phyloP scores from a whole-genome alignment of 1,140 invertebrate species.

The Coelopa frigida region DNA sequence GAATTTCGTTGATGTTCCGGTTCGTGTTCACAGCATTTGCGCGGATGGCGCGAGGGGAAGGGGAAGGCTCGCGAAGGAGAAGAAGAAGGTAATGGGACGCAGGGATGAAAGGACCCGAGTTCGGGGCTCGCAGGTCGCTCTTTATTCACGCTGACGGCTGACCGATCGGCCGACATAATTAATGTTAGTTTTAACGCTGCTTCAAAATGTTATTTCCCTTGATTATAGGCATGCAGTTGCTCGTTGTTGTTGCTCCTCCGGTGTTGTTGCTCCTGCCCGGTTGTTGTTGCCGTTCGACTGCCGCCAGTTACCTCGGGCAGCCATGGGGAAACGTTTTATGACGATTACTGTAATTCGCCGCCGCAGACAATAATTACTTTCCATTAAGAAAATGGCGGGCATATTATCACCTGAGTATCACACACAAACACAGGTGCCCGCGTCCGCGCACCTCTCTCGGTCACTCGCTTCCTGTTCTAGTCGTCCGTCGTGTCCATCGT shows the following conservation, averaged over 20 bases:
- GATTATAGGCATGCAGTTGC: conserved; percentile 33
- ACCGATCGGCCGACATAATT: conserved; percentile 33
- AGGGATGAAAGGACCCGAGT: too few relatives aligned
- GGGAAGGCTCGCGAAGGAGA: too few relatives aligned
- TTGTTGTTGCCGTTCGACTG: conserved; percentile 13
- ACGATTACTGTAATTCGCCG: conserved; percentile 45
- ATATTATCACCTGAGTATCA: conserved; percentile 46
- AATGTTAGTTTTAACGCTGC: conserved; percentile 45
- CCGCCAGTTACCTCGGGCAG: conserved; percentile 34
- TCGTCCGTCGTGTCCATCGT: too few relatives aligned
- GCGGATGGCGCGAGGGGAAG: too few relatives aligned
- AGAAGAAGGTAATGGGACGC: too few relatives aligned
- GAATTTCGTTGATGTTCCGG: too few relatives aligned
- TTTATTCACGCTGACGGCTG: conserved; percentile 9
- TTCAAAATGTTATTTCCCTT: conserved; percentile 45
- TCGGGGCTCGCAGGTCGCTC: too few relatives aligned
- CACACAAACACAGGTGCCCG: conserved; percentile 4
- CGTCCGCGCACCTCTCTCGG: conserved; percentile 4
- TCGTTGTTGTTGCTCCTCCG: conserved; percentile 3
- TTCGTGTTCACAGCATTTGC: too few relatives aligned
- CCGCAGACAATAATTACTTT: conserved; percentile 46
- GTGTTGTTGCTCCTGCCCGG: conserved; percentile 6
- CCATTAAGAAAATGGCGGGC: conserved; percentile 45
- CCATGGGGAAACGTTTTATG: conserved; percentile 45
- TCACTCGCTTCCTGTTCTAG: too few relatives aligned